Conservation (phyloP, 1,140 invertebrate species). For the Papilio dardanus region DNA sequence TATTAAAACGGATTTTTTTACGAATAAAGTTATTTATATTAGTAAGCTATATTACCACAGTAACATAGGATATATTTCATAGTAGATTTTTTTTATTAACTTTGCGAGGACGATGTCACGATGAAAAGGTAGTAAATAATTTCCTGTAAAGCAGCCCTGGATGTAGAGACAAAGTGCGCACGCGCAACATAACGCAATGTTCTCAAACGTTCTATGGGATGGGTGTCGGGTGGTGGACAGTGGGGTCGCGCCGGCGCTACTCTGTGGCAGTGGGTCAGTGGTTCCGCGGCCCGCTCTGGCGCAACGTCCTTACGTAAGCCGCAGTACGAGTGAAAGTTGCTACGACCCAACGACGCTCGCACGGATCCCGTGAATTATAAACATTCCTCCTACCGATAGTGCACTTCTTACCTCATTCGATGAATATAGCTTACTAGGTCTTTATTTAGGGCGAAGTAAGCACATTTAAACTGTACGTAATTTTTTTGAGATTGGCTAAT, state of each 20-base stretch:
- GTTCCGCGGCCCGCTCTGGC: constrained; percentile 68
- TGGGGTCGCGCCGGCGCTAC: constrained; percentile 56
- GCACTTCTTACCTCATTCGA: not conserved
- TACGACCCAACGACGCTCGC: constrained; percentile 31
- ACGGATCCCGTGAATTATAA: constrained; percentile 13
- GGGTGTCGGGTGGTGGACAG: constrained; percentile 56
- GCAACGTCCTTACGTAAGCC: constrained; percentile 78
- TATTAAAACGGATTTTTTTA: too few relatives aligned
- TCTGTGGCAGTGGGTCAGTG: constrained; percentile 77
- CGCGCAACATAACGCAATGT: constrained; percentile 58
- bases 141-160: constrained; percentile 38
- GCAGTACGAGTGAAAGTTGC: constrained; percentile 46
- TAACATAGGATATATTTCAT: too few relatives aligned
- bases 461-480: not conserved
- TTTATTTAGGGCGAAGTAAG: not conserved
- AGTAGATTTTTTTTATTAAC: too few relatives aligned
- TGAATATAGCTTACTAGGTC: not conserved
- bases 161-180: not conserved
- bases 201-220: constrained; percentile 70
- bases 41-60: too few relatives aligned
- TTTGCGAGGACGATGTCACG: too few relatives aligned
- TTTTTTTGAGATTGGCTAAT: not conserved
- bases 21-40: too few relatives aligned
- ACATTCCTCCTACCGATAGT: not conserved
- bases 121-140: too few relatives aligned